Evolutionary conservation across 2,113 vertebrate genomes (phyloP), one percentile per base, ranked within the genome.

Genomic region (Noctilio leporinus): DNA sequence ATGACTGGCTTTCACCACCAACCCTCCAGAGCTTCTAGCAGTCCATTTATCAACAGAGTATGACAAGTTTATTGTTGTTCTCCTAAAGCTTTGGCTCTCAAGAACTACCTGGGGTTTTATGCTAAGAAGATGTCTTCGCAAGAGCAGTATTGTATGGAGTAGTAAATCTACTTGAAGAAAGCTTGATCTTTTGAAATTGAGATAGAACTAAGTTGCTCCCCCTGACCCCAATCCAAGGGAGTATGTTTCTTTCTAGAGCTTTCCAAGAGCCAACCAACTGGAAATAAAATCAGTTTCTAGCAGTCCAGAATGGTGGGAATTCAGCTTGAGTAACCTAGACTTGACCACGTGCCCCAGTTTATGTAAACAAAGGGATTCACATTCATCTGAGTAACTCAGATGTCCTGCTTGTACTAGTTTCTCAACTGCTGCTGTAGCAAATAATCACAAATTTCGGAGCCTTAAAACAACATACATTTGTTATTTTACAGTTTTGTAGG

Each of bases 41-140:
- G 51, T 53, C 75, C 30, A 94, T 96, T 97, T 87, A 95, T 64
- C 77, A 92, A 80, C 35, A 67, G 72, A 65, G 85, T 73, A 96
- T 90, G 96, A 98, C 91, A 97, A 97, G 97, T 98, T 97, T 88
- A 97, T 98, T 97, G 88, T 97, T 97, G 89, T 22, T 97, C 62
- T 96, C 91, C 92, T 90, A 92, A 93, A 97, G 83, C 43, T 97
- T 86, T 92, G 28, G 40, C 57, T 95, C 86, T 94, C 51, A 93
- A 43, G 73, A 93, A 77, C 62, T 86, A 95, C 83, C 93, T 53
- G 57, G 45, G 49, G 3, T 85, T 91, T 96, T 51, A 95, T 64
- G 86, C 11, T 83, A 38, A 3, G 89, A 97, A 78, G 95, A 81
- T 94, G 93, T 77, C 0, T 3, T 1, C 95, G 88, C 89, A 97